Evolutionary conservation across 2,888 invertebrate genomes (phyloP), one percentile per base, ranked within the genome.

Genomic region (Sepiola atlantica): DNA sequence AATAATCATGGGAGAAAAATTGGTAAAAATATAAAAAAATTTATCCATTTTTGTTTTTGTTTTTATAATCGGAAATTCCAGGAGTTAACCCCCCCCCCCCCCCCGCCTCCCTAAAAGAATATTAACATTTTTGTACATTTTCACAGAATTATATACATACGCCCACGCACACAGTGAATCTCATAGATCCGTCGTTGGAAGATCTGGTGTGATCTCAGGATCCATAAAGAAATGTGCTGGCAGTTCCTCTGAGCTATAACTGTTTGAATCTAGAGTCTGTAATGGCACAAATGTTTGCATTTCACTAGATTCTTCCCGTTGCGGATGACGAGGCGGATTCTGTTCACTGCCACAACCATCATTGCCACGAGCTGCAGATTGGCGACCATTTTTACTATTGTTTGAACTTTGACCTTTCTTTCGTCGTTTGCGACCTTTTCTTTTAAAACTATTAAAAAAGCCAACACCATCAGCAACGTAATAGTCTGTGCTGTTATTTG

Each of bases 151-250:
- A 77, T 77, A n/a, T 77, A 77, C 35, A 18, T 92, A 92, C 18
- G 35, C 4, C 21, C 92, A 77, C 3, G 32, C n/a, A 77, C 14
- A 92, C 45, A 45, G 32, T 10, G 4, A 10, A 35, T 92, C 35
- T 93, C 32, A 93, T 45, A 93, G 55, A 55, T 93, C 93, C 32
- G 93, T 93, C 18, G 93, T 93, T 24, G 93, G 93, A 55, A 93
- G 93, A 55, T 93, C 93, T 54, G 93, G 57, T 21, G 57, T 93
- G 28, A 93, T 93, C 55, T 93, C 93, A 18, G 93, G 93, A 55
- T 93, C 93, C 55, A 35, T 93, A 35, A 93, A 93, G 55, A n/a
- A 93, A 93, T 93, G 93, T 14, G 93, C n/a, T 14, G 93, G 93
- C 55, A 93, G 55, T 55, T 93, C 93, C 45, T 92, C 92, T 12